These are phyloP conservation scores for Pseudois nayaur DNA, from an alignment of 2,113 vertebrate genomes.

Conservation along the genomic window DNA sequence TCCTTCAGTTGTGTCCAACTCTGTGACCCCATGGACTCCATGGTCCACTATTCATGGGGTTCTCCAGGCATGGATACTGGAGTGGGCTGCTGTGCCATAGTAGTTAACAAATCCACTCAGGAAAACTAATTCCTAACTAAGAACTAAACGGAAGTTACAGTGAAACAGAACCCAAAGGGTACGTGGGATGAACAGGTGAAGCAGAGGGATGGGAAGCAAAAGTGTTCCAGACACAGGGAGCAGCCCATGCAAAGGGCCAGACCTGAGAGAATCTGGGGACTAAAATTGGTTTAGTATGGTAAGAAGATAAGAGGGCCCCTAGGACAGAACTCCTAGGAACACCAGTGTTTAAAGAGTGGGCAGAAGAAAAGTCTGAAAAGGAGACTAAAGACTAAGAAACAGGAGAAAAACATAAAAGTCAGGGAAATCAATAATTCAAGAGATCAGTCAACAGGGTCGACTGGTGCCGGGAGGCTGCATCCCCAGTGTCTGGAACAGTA, in stretches of 20 bases:
- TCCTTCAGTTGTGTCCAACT: background rate
- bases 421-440: background rate
- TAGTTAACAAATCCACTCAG: background rate
- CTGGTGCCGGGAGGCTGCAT: background rate
- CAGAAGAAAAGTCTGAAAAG: background rate
- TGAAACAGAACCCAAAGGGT: background rate
- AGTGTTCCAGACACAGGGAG: background rate
- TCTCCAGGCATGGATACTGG: background rate
- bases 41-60: background rate
- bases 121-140: background rate
- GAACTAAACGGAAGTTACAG: background rate
- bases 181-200: background rate
- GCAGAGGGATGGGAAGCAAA: background rate
- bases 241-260: too few relatives aligned
- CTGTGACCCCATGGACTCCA: background rate
- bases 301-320: background rate
- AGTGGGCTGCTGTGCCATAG: background rate
- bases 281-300: background rate
- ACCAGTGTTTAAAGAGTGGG: background rate
- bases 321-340: background rate
- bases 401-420: background rate
- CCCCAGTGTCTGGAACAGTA: slow-evolving; percentile 19
- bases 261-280: background rate
- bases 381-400: background rate
- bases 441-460: background rate